Conservation (phyloP, 2,797 vertebrate species). For the Pyrocephalus nanus region DNA sequence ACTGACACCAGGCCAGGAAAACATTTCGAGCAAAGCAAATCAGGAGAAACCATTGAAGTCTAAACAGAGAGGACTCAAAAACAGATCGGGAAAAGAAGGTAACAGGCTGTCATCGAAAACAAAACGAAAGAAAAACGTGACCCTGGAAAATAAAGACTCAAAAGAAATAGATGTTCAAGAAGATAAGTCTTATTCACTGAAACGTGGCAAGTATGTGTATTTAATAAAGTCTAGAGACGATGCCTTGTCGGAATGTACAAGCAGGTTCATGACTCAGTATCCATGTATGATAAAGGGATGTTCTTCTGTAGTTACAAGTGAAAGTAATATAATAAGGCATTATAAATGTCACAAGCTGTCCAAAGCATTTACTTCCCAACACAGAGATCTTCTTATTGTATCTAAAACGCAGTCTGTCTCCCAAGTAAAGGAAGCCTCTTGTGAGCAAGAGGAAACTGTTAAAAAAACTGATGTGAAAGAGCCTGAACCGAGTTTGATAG, state of each 20-base stretch:
- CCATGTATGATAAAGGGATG: constrained; percentile 98
- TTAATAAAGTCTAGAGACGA: constrained; percentile 89
- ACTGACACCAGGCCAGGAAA: constrained; percentile 81
- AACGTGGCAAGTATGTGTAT: constrained; percentile 81
- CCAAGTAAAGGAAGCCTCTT: constrained; percentile 73
- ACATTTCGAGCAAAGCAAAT: constrained; percentile 80
- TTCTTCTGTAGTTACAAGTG: constrained; percentile 88
- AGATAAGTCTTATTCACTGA: constrained; percentile 78
- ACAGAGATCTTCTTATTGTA: constrained; percentile 91
- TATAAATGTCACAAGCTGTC: constrained; percentile 95
- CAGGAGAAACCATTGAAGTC: constrained; percentile 78
- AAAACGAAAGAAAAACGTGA: constrained; percentile 71
- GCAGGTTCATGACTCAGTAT: constrained; percentile 87
- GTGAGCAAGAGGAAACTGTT: constrained; percentile 56
- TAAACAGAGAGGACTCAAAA: constrained; percentile 76
- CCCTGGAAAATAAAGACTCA: constrained; percentile 69
- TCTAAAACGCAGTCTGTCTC: constrained; percentile 85
- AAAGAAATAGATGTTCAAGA: constrained; percentile 84
- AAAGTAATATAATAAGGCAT: constrained; percentile 91
- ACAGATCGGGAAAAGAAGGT: constrained; percentile 83
- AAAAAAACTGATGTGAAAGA: constrained; percentile 67
- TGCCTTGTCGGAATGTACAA: constrained; percentile 89
- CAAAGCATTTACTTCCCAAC: constrained; percentile 90
- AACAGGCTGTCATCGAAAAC: constrained; percentile 79
- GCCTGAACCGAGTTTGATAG: constrained; percentile 18